Evolutionary conservation across 2,888 invertebrate species (phyloP), one percentile per base, ranked within the genome.

Genomic region (Auanema freiburgensis): DNA sequence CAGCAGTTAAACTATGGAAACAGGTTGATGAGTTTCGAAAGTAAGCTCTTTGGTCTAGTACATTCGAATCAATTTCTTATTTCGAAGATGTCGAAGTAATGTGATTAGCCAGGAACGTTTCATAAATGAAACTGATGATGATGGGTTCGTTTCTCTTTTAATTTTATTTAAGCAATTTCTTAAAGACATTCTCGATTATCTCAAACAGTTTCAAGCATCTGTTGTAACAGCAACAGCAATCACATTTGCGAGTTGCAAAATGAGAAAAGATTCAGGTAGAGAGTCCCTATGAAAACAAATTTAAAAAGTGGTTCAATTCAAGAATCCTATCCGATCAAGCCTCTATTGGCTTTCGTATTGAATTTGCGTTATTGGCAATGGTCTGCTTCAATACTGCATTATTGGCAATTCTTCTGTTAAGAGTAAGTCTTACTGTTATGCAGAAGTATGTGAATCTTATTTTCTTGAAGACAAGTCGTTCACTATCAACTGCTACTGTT

Each of bases 401-500:
- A 11, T 61, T 81, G 16, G 72, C 72, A 4, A 68, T 73, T 14
- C 65, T 81, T 1, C 65, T 81, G 14, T 46, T 61, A 14, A 71
- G 69, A 59, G 63, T 59, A 21, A 41, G 2, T 4, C n/a, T 16
- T 14, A 50, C 14, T 11, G 11, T 16, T 14, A 50, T 11, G 11
- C 11, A 16, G 16, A 14, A n/a, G 16, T 50, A 10, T 50, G 50
- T n/a, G 6, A 3, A n/a, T n/a, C n/a, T n/a, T n/a, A n/a, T n/a
- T n/a, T 11, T 14, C 21, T 59, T 54, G 14, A 72, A 79, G 62
- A 81, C 81, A 1, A 65, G 74, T 5, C 67, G 69, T 14, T 69
- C 77, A 11, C 67, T 81, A 25, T 82, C 81, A 14, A 82, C 81
- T 10, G 81, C 81, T 1, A 81, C 81, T 14, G 78, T 79, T 42